Evolutionary conservation across 2,888 invertebrate genomes (phyloP), one percentile per base, ranked within the genome.

Genomic region (Scrobipalpa atriplicella): DNA sequence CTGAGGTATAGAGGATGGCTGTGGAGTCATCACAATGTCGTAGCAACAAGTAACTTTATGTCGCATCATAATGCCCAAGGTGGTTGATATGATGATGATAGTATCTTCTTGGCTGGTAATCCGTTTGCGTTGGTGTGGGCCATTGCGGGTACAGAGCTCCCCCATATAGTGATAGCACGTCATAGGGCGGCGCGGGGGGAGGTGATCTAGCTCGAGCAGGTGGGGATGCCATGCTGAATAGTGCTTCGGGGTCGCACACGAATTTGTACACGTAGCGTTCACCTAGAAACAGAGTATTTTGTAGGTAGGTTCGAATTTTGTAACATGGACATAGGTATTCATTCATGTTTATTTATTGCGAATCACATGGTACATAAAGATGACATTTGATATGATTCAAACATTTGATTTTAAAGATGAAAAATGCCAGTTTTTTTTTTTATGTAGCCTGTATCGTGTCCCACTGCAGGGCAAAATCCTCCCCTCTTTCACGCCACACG

Each of bases 211-310:
- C 77, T 75, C 58, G 83, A 71, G 82, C 73, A 0, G 85, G 83
- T 70, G 82, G 73, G 0, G 85, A 95, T 9, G 96, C 96, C 96
- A 97, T 96, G 78, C 95, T 97, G 91, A 98, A 97, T 2, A 98
- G 89, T 0, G 97, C 97, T 72, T 97, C 97, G 0, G 98, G 98
- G 86, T 98, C 98, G 87, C 98, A 99, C 0, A 99, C 98, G 84
- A 99, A 99, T 83, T 98, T 98, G 93, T 99, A 99, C 11, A 99
- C 98, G 90, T 99, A 99, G 77, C 98, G 95, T 83, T 99, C 98
- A 0, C 99, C 97, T 95, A 86, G 21, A 38, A 62, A 36, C 7
- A 62, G 1, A 29, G 9, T 9, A 41, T 56, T 16, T 29, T 29
- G 5, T 29, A 29, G 2, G 29, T 29, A 29, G 29, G 29, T 29